Evolutionary conservation across 2,888 invertebrate species (phyloP), one percentile per base, ranked within the genome.

Genomic region (Hedya salicella): DNA sequence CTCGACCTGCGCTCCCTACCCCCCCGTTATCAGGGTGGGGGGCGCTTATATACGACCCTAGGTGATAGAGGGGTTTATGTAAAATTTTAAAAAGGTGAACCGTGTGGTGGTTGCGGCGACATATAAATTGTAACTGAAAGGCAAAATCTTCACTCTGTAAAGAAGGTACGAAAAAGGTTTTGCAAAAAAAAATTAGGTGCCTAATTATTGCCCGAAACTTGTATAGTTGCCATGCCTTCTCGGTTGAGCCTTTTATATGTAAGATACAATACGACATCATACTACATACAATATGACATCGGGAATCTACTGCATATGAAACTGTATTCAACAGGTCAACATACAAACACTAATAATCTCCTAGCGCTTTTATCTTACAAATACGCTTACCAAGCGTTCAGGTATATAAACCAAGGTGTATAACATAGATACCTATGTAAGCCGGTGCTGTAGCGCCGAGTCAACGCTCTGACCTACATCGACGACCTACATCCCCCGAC

Each of bases 11-110:
- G 68, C 68, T 72, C 74, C 71, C 71, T 71, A 68, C 71, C 70
- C 62, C 70, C 68, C 77, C 81, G 78, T 80, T 82, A 82, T 81
- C 80, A 81, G 78, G 75, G 67, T 52, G 53, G 63, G 57, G 73
- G 74, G 69, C 71, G 70, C 74, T 80, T 79, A 80, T 80, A 68
- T 82, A 80, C 78, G 78, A 80, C 83, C 83, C 86, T 87, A 87
- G 88, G 87, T 89, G 83, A 76, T 75, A 72, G 73, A 70, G 74
- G 78, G 44, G 44, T 66, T 63, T 61, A 57, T 68, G 53, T 63
- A 68, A 52, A 64, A 64, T 53, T 64, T 57, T 53, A 59, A 64
- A 36, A 57, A 68, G 62, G 66, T 69, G 59, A 50, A 21, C 14
- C 17, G 14, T n/a, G 44, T 44, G 44, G 21, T 14, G 53, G 53